A percentile compares a stretch with the other conserved stretches of the same genome.
These are phyloP conservation scores for Noctilio leporinus DNA, from an alignment of 2,113 vertebrate species.

Conservation along the genomic window DNA sequence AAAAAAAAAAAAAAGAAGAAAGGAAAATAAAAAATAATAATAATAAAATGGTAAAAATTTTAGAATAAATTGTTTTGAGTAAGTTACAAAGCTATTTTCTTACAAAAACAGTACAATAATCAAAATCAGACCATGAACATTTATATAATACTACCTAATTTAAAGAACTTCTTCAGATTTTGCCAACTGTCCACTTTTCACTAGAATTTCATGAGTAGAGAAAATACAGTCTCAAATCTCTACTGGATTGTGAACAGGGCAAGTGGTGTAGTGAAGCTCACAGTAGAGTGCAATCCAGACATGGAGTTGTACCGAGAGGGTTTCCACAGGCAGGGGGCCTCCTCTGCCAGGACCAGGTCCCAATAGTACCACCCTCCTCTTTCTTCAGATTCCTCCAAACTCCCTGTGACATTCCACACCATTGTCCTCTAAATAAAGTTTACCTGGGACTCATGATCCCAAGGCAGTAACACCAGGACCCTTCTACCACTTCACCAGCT, in stretches of 20 bases:
- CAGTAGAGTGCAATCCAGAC: background rate
- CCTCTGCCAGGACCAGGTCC: background rate
- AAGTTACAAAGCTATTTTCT: constrained; percentile 16
- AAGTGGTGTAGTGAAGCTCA: background rate
- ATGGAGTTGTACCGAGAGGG: background rate
- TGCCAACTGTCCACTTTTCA: background rate
- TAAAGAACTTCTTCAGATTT: background rate
- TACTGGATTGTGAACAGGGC: background rate
- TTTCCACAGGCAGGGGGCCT: background rate
- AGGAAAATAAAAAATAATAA: background rate
- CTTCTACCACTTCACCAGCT: background rate
- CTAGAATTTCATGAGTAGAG: background rate
- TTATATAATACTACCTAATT: background rate
- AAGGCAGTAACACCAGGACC: background rate
- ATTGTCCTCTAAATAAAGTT: constrained; percentile 4
- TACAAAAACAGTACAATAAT: background rate
- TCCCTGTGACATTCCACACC: background rate
- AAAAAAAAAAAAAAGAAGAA: no score
- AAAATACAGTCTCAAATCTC: background rate
- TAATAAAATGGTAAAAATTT: background rate
- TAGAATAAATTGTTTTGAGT: background rate
- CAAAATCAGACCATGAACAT: background rate
- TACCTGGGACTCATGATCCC: background rate
- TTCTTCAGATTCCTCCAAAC: background rate
- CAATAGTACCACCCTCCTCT: background rate